Base-by-base conservation (phyloP, 2,888 invertebrate species). In the Sepiola atlantica region DNA sequence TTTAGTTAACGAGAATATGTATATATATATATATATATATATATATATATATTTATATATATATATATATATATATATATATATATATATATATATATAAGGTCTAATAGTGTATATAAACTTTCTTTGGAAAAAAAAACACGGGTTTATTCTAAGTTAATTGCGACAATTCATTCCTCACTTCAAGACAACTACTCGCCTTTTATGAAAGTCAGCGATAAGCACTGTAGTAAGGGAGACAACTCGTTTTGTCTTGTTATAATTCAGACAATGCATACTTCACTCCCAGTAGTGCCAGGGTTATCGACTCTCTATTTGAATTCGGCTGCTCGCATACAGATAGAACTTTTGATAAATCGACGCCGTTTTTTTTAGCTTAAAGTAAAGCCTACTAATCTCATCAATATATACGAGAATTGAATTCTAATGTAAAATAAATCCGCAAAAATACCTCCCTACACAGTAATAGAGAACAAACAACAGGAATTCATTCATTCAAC, bases 251-350 rank as follows among this genome's bases (percentile, higher is more conserved):
- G 77, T 14, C 77, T 16, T 77, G 32, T 14, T 77, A 77, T n/a
- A 16, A 77, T 77, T 14, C 4, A n/a, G 16, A 77, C 77, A 77
- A 77, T 77, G n/a, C 77, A 8, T 16, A 16, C n/a, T n/a, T 12
- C 77, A 32, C 16, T 77, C 77, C 14, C n/a, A 32, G 77, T 77
- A 32, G 77, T 32, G n/a, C 77, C 77, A 16, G n/a, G 77, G 77
- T 77, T 77, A 77, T 77, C 77, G 77, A 32, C 77, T 77, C 77
- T n/a, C 77, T n/a, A n/a, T 77, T 77, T 77, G n/a, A n/a, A 77
- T n/a, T n/a, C 77, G 10, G 12, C n/a, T 10, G 16, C n/a, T 77
- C n/a, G 28, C 10, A 6, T n/a, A n/a, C n/a, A 10, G 14, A 12
- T 77, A 10, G 10, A 77, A 77, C 28, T 77, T 77, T 0, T n/a